Percentiles rank a stretch among this genome's conserved stretches.
phyloP scores from a whole-genome alignment of 2,797 vertebrate genomes.

The Artibeus lituratus region DNA sequence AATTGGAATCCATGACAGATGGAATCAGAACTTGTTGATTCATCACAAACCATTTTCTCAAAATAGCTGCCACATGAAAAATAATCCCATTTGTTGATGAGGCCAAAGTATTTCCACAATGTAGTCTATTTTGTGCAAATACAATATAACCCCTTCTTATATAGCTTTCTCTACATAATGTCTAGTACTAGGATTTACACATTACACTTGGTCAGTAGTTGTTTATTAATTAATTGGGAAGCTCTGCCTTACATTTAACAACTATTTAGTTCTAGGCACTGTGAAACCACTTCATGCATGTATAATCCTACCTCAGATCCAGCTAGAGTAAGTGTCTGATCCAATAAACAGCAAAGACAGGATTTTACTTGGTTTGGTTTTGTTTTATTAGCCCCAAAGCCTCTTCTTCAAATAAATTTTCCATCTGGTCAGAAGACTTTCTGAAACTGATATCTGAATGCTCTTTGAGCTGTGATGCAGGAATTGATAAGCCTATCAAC shows the following conservation, averaged over 20 bases:
- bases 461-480: background rate
- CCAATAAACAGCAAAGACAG: background rate
- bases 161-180: background rate
- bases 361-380: background rate
- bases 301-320: background rate
- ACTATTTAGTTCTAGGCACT: background rate
- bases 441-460: background rate
- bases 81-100: slow-evolving; percentile 23
- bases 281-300: background rate
- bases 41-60: slow-evolving; percentile 38
- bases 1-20: slow-evolving; percentile 43
- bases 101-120: background rate
- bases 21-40: slow-evolving; percentile 46
- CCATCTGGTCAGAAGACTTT: background rate
- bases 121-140: background rate
- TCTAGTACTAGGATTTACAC: background rate
- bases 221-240: background rate
- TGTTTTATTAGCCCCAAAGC: background rate
- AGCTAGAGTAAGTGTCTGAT: background rate
- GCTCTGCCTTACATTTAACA: background rate
- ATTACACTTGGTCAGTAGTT: background rate
- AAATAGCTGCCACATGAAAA: slow-evolving; percentile 38
- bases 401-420: background rate
- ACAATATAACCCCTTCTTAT: background rate
- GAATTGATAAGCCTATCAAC: background rate